Conservation (phyloP, 2,113 vertebrate genomes). For the Epinephelus lanceolatus region DNA sequence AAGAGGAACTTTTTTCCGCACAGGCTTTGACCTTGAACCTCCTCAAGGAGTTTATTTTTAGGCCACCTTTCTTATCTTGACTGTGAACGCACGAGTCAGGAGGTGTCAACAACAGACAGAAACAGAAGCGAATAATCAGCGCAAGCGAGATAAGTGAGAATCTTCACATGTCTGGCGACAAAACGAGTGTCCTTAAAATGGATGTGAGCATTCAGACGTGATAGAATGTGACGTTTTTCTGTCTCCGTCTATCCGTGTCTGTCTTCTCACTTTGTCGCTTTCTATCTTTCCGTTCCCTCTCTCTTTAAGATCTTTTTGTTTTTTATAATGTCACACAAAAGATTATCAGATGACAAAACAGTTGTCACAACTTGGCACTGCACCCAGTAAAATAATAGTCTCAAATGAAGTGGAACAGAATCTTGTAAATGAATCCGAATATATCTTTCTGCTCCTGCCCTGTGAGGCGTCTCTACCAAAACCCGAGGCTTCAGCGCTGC, state of each 20-base stretch:
- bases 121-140: conserved; percentile 45
- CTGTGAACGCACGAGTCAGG: conserved; percentile 56
- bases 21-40: conserved; percentile 56
- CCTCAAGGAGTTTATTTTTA: conserved; percentile 66
- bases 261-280: neutral
- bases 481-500: conserved; percentile 5
- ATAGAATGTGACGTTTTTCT: conserved; percentile 15
- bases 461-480: conserved; percentile 11
- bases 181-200: conserved; percentile 45
- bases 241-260: neutral
- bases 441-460: conserved; percentile 16
- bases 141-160: conserved; percentile 50
- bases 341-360: conserved; percentile 50
- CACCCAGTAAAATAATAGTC: conserved; percentile 31
- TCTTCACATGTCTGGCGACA: conserved; percentile 62
- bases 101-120: conserved; percentile 65
- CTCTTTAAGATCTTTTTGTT: neutral
- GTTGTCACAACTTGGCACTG: conserved; percentile 26
- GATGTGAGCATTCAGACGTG: conserved; percentile 22
- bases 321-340: conserved; percentile 13
- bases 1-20: conserved; percentile 28
- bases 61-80: conserved; percentile 39
- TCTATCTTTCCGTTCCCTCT: neutral
- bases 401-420: conserved; percentile 63
- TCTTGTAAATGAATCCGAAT: conserved; percentile 30